Conservation (phyloP, 2,888 invertebrate genomes). For the Spisula subtruncata region DNA sequence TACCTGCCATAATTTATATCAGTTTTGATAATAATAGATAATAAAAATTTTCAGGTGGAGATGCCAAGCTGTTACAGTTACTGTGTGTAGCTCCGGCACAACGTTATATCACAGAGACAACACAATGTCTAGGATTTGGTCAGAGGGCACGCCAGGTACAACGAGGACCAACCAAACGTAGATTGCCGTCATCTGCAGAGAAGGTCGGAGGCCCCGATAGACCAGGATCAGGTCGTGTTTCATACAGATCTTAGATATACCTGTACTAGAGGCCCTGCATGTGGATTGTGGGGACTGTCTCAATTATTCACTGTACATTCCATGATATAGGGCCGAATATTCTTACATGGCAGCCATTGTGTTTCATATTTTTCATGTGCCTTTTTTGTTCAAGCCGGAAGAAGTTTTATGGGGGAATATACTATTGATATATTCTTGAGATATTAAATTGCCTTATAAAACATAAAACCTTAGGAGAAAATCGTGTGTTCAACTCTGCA, state of each 20-base stretch:
- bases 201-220: slow-evolving; percentile 75
- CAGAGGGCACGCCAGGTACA: slow-evolving; percentile 85
- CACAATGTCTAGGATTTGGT: slow-evolving; percentile 85
- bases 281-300: not conserved
- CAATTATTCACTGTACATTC: no score
- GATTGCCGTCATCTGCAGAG: slow-evolving; percentile 82
- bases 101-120: slow-evolving; percentile 83
- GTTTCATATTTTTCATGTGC: no score
- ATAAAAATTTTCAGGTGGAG: slow-evolving; percentile 78
- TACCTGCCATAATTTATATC: no score
- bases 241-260: slow-evolving; percentile 57
- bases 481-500: not conserved
- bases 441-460: no score
- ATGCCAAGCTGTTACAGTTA: slow-evolving; percentile 84
- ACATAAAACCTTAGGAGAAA: no score
- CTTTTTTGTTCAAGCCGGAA: no score
- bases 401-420: no score
- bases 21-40: no score
- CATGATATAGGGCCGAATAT: no score
- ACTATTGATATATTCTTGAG: no score
- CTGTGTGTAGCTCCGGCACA: slow-evolving; percentile 84
- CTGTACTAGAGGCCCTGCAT: not conserved
- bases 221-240: slow-evolving; percentile 62
- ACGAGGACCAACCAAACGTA: slow-evolving; percentile 82
- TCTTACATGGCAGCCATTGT: no score